Percentiles rank a stretch among this genome's conserved stretches.
Conservation (phyloP, 2,113 vertebrate genomes). For the Zosterops japonicus region DNA sequence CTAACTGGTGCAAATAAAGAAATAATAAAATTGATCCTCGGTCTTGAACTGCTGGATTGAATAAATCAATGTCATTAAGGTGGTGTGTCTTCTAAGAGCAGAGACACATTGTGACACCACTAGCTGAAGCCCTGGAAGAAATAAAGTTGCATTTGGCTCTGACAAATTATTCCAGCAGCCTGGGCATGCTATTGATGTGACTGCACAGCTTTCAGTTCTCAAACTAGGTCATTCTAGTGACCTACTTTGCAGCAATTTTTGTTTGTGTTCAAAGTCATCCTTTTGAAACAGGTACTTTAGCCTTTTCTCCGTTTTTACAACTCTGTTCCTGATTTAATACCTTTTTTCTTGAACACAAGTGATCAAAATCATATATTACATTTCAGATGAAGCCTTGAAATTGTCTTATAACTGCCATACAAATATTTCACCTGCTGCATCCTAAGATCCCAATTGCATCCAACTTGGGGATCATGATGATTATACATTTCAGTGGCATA, state of each 20-base stretch:
- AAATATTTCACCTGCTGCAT: background rate
- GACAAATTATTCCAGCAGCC: background rate
- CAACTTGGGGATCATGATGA: background rate
- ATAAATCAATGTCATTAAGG: background rate
- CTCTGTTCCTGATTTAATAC: background rate
- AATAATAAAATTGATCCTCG: background rate
- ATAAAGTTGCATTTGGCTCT: background rate
- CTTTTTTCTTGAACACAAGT: background rate
- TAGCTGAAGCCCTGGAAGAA: background rate
- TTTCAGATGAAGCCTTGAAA: background rate
- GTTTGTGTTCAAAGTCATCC: background rate
- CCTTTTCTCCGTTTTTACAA: background rate
- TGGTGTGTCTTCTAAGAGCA: background rate
- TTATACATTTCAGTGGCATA: background rate
- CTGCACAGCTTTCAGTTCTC: background rate
- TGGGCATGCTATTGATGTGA: background rate
- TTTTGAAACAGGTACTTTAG: background rate
- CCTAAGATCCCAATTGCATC: background rate
- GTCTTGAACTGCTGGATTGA: background rate
- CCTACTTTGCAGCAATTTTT: background rate
- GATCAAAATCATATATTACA: background rate
- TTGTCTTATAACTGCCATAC: background rate
- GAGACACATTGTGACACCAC: background rate
- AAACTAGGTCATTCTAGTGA: background rate
- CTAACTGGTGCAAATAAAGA: background rate